These are phyloP conservation scores for Drosophila carrolli DNA, from an alignment of 1,140 invertebrate genomes.

Conservation along the genomic window DNA sequence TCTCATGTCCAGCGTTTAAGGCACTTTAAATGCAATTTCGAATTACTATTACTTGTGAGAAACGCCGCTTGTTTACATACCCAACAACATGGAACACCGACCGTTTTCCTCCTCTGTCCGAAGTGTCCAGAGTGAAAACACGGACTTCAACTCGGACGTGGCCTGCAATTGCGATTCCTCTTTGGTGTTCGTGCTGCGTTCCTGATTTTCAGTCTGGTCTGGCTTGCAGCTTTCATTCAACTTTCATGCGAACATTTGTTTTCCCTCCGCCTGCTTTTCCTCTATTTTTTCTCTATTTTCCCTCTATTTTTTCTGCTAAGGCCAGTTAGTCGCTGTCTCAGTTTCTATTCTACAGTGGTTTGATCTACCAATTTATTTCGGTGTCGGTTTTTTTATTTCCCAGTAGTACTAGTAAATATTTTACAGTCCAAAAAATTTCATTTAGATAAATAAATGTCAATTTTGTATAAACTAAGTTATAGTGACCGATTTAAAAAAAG, in stretches of 20 bases:
- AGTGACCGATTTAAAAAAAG: too few relatives aligned
- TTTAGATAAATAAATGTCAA: too few relatives aligned
- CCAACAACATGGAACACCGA: conserved; percentile 21
- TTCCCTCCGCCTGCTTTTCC: neutral
- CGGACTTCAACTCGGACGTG: conserved; percentile 24
- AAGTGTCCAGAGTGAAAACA: neutral
- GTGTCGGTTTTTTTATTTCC: neutral
- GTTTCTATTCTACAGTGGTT: conserved; percentile 27
- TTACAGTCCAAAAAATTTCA: too few relatives aligned
- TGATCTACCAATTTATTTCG: neutral
- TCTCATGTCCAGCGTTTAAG: conserved; percentile 49
- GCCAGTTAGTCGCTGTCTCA: conserved; percentile 1
- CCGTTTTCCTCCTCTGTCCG: neutral
- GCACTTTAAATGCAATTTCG: conserved; percentile 75
- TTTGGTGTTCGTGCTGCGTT: conserved; percentile 24
- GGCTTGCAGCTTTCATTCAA: conserved; percentile 70
- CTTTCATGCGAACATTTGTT: conserved; percentile 65
- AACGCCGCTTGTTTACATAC: conserved; percentile 71
- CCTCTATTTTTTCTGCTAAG: conserved; percentile 12
- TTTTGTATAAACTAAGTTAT: too few relatives aligned
- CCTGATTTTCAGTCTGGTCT: conserved; percentile 57
- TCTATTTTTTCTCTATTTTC: neutral
- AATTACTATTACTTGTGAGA: conserved; percentile 61
- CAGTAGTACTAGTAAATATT: neutral
- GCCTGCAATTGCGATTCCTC: conserved; percentile 46